phyloP scores from a whole-genome alignment of 92 coral and sea anemone species.

The Paramuricea clavata region DNA sequence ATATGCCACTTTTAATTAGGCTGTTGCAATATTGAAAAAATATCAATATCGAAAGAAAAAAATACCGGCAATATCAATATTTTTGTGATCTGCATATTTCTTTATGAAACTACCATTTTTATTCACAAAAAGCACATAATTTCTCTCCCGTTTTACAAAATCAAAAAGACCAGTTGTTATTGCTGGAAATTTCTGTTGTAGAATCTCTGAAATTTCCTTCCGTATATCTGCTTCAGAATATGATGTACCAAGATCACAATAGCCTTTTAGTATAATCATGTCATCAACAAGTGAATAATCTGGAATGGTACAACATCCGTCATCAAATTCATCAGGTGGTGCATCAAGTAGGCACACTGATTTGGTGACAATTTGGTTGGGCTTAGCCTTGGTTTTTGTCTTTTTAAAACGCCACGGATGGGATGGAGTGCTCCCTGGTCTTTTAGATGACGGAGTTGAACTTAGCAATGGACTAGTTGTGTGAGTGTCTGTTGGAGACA shows the following conservation, averaged over 20 bases:
- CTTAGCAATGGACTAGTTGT: no score
- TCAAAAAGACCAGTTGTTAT: neutral
- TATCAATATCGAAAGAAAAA: no score
- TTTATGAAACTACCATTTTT: no score
- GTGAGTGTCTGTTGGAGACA: no score
- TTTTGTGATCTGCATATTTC: no score
- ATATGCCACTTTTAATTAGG: no score
- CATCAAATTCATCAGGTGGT: neutral
- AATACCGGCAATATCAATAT: no score
- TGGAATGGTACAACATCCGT: neutral
- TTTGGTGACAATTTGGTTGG: neutral
- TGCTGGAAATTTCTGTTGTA: neutral
- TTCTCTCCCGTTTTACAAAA: constrained; percentile 1
- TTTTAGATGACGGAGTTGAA: no score
- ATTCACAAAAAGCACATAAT: no score
- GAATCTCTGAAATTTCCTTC: neutral
- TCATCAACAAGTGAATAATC: neutral
- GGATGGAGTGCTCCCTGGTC: neutral
- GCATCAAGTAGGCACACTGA: neutral
- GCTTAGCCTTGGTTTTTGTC: neutral
- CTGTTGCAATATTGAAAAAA: no score
- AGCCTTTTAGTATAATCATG: neutral
- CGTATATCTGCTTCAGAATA: constrained; percentile 16
- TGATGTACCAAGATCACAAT: neutral
- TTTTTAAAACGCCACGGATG: constrained; percentile 24